Conservation (phyloP, 2,113 vertebrate genomes). For the Rafetus swinhoei region DNA sequence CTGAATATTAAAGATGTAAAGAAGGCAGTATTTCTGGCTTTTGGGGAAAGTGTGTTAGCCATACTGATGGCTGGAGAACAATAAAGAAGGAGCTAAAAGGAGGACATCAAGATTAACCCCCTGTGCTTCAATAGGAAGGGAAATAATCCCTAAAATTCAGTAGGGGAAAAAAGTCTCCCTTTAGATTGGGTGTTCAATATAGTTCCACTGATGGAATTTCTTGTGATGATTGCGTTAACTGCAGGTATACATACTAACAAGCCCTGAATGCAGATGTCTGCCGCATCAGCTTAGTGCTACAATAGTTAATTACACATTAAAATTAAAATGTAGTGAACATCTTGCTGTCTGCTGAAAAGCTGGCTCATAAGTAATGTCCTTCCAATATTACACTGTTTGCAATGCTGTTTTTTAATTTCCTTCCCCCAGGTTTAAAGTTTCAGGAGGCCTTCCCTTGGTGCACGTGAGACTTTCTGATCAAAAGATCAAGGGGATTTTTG, state of each 20-base stretch:
- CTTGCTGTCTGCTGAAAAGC: not conserved
- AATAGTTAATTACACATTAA: not conserved
- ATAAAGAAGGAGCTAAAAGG: not conserved
- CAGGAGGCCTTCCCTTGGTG: conserved; percentile 92
- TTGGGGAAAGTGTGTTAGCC: not conserved
- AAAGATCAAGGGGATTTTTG: conserved; percentile 87
- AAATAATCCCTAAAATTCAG: not conserved
- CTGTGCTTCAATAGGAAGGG: not conserved
- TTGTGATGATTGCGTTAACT: not conserved
- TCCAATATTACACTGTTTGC: not conserved
- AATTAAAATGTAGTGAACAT: not conserved
- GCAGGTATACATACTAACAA: not conserved
- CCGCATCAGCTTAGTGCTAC: not conserved
- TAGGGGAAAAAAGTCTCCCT: not conserved
- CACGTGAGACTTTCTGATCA: conserved; percentile 92
- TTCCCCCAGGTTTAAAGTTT: conserved; percentile 89
- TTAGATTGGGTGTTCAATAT: not conserved
- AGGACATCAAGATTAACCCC: not conserved
- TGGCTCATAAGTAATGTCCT: not conserved
- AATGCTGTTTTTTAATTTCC: not conserved
- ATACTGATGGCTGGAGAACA: no score
- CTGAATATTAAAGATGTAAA: no score
- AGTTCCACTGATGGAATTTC: not conserved
- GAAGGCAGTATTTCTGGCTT: not conserved
- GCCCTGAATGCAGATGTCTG: not conserved